phyloP scores from a whole-genome alignment of 2,797 vertebrate genomes.

The Lacerta agilis region DNA sequence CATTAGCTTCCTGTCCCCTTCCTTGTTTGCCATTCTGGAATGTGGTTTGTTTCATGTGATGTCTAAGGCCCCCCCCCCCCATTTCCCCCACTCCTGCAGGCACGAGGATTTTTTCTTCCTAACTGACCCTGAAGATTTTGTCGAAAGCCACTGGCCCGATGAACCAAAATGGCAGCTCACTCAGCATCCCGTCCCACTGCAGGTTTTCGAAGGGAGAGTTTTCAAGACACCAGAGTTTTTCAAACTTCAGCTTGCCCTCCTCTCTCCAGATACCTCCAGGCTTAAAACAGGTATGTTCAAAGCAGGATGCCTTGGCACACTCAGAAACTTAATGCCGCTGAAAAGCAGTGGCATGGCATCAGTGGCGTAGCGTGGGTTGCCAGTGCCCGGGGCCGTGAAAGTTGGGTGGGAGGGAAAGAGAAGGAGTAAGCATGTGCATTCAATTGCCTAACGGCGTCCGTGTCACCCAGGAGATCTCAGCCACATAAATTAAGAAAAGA shows the following conservation, averaged over 20 bases:
- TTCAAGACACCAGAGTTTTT: conserved; percentile 87
- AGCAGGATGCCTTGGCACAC: accelerated
- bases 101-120: conserved; percentile 87
- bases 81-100: conserved; percentile 65
- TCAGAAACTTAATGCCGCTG: neutral
- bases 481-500: too few species aligned
- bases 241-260: conserved; percentile 78
- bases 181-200: conserved; percentile 65
- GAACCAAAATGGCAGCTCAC: conserved; percentile 85
- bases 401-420: too few species aligned
- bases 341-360: too few species aligned
- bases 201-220: conserved; percentile 81
- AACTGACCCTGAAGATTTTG: conserved; percentile 83
- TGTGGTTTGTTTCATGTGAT: too few species aligned
- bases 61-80: neutral
- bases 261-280: conserved; percentile 78
- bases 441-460: too few species aligned
- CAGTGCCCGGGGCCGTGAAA: too few species aligned
- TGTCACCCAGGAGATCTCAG: too few species aligned
- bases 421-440: too few species aligned
- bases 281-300: conserved; percentile 78
- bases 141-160: conserved; percentile 83
- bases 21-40: neutral
- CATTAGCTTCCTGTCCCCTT: too few species aligned
- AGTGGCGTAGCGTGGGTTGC: too few species aligned